Evolutionary conservation across 2,888 invertebrate species (phyloP).

Genomic region (Tipula confusa): DNA sequence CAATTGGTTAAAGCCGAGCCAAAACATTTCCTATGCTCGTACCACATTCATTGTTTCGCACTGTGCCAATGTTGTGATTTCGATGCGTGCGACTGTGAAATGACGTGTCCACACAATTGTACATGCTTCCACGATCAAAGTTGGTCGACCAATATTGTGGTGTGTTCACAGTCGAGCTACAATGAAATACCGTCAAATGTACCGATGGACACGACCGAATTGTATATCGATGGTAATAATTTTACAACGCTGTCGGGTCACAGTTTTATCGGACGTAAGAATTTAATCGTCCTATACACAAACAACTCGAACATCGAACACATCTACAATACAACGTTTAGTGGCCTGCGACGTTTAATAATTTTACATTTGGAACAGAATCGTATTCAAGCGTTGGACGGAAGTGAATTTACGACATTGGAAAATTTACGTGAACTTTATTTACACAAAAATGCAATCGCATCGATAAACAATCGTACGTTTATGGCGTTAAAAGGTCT

Average conservation of each 20-base stretch:
- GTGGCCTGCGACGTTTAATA: constrained; percentile 72
- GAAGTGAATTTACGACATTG: constrained; percentile 76
- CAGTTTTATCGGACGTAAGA: constrained; percentile 87
- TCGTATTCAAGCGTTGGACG: constrained; percentile 70
- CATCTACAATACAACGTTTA: constrained; percentile 86
- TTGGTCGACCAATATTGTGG: constrained; percentile 90
- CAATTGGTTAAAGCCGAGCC: constrained; percentile 83
- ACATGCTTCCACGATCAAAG: constrained; percentile 92
- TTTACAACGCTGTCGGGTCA: constrained; percentile 83
- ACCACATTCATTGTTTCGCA: constrained; percentile 90
- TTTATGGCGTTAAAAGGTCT: constrained; percentile 75
- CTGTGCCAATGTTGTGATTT: constrained; percentile 95
- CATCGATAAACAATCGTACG: constrained; percentile 78
- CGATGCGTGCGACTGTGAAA: constrained; percentile 95
- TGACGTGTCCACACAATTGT: constrained; percentile 92
- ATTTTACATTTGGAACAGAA: constrained; percentile 86
- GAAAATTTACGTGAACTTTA: constrained; percentile 81
- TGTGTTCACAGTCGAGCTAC: constrained; percentile 79
- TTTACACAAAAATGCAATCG: constrained; percentile 79
- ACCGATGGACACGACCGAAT: constrained; percentile 94
- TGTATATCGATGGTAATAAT: constrained; percentile 88
- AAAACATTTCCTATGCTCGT: constrained; percentile 86
- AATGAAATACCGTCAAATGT: constrained; percentile 78
- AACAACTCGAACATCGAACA: constrained; percentile 83
- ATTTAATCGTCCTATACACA: constrained; percentile 78